phyloP scores from a whole-genome alignment of 2,888 invertebrate genomes.

The Ephialtes manifestator region DNA sequence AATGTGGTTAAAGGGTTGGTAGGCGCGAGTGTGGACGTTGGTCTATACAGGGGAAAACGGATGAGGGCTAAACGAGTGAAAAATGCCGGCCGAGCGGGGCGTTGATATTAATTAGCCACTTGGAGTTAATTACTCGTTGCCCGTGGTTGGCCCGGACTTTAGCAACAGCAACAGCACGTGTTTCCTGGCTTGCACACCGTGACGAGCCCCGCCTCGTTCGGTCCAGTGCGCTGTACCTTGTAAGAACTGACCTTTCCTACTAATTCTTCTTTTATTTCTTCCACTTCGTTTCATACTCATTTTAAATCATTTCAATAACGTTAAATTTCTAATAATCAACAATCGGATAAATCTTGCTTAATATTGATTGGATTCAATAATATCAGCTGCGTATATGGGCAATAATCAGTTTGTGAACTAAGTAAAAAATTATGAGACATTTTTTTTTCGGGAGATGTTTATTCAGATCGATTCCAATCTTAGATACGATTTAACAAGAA shows the following conservation, averaged over 20 bases:
- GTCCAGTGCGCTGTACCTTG: background rate
- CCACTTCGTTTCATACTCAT: background rate
- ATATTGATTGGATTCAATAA: background rate
- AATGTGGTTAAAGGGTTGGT: conserved; percentile 65
- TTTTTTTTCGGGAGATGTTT: too few species aligned
- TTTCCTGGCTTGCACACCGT: conserved; percentile 48
- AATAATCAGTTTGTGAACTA: too few species aligned
- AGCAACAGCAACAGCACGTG: conserved; percentile 42
- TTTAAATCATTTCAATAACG: background rate
- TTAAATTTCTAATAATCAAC: background rate
- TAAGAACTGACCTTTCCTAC: background rate
- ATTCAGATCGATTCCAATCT: too few species aligned
- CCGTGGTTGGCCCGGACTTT: conserved; percentile 58
- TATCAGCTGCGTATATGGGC: too few species aligned
- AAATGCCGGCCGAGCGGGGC: conserved; percentile 60
- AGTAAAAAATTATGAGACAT: too few species aligned
- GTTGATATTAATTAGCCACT: conserved; percentile 76
- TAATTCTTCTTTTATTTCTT: background rate
- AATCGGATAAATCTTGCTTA: background rate
- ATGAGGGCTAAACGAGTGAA: conserved; percentile 71
- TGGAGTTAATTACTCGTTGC: conserved; percentile 74
- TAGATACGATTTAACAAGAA: too few species aligned
- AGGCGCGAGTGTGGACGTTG: conserved; percentile 39
- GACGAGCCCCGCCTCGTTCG: conserved; percentile 26
- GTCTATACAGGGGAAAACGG: conserved; percentile 4